Evolutionary conservation across 2,888 invertebrate species (phyloP).

Genomic region (Rotaria macrura): DNA sequence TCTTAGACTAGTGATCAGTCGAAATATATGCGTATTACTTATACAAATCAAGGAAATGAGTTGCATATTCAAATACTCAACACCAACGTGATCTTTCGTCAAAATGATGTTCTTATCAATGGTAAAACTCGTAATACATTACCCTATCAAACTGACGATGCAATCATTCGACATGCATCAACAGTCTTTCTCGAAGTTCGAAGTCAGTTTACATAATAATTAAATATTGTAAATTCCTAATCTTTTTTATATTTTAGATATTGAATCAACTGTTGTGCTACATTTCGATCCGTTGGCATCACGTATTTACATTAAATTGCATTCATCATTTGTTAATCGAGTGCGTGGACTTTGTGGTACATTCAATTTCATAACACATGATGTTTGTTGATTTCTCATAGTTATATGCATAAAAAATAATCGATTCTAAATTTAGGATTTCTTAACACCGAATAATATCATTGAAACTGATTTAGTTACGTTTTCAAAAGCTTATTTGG

Average conservation of each 20-base stretch:
- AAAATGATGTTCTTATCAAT: neutral
- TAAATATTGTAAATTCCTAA: too few species aligned
- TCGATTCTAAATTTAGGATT: slow-evolving; percentile 58
- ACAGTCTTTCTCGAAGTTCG: slow-evolving; percentile 21
- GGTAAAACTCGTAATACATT: too few species aligned
- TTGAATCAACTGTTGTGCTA: too few species aligned
- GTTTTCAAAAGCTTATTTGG: neutral
- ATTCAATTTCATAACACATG: slow-evolving; percentile 41
- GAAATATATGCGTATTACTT: too few species aligned
- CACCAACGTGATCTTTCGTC: neutral
- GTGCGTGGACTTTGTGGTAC: slow-evolving; percentile 42
- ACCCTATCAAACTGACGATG: too few species aligned
- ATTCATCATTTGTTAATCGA: slow-evolving; percentile 36
- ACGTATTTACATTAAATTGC: slow-evolving; percentile 37
- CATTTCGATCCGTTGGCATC: neutral
- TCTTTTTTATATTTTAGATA: too few species aligned
- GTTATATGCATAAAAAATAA: slow-evolving; percentile 63
- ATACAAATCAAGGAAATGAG: too few species aligned
- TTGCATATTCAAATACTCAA: neutral
- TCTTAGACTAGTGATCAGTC: too few species aligned
- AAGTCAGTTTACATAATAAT: neutral
- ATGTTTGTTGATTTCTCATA: slow-evolving; percentile 55
- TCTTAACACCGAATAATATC: slow-evolving; percentile 9
- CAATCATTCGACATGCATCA: too few species aligned
- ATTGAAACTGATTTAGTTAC: neutral